Evolutionary conservation across 2,888 invertebrate genomes (phyloP).

Genomic region (Lycocerus yunnanus): DNA sequence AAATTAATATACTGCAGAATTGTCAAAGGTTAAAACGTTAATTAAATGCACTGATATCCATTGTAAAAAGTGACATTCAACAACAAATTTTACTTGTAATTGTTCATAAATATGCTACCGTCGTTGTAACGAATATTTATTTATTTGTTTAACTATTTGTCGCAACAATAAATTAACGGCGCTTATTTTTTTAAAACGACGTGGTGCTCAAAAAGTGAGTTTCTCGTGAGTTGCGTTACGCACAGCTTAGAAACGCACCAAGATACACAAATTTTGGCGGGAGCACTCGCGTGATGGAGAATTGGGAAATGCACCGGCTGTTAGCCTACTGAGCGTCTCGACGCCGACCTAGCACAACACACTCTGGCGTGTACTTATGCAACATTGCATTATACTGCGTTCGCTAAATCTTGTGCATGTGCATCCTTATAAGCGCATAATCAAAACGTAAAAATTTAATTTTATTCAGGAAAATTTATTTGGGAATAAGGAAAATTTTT

Average conservation of each 20-base stretch:
- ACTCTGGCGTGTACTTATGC: constrained; percentile 53
- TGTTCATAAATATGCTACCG: not conserved
- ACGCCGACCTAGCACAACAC: constrained; percentile 58
- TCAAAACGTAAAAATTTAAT: constrained; percentile 8
- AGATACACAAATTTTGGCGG: constrained; percentile 41
- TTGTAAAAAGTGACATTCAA: not conserved
- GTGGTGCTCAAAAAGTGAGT: not conserved
- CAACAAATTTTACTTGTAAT: not conserved
- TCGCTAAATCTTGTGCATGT: constrained; percentile 37
- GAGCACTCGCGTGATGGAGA: constrained; percentile 35
- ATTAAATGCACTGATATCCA: not conserved
- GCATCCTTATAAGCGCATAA: constrained; percentile 11
- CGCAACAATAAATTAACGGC: not conserved
- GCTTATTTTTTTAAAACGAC: not conserved
- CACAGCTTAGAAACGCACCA: constrained; percentile 37
- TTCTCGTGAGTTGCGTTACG: constrained; percentile 1
- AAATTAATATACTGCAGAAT: not conserved
- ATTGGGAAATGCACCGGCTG: constrained; percentile 50
- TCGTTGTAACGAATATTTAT: not conserved
- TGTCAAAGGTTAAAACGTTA: not conserved
- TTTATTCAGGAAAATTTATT: not conserved
- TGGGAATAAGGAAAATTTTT: not conserved
- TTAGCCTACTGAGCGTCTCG: constrained; percentile 45
- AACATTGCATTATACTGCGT: constrained; percentile 45
- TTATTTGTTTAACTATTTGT: not conserved